Evolutionary conservation across 2,113 vertebrate species (phyloP).

Genomic region (Caranx ignobilis): DNA sequence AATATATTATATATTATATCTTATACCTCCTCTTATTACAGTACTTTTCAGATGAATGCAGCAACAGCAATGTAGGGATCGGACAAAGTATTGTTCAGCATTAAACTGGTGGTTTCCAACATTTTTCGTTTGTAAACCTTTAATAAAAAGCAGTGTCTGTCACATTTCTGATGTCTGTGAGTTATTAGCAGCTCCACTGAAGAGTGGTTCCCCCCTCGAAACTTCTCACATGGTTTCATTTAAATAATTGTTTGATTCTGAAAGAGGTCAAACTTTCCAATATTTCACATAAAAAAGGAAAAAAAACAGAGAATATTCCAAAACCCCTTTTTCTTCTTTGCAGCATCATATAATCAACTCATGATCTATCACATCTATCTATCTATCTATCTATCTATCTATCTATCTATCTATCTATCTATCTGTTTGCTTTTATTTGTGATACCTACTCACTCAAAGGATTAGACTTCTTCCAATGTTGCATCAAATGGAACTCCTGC

Average conservation of each 20-base stretch:
- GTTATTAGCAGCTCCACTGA: too few relatives aligned
- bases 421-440: too few relatives aligned
- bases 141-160: neutral
- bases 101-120: neutral
- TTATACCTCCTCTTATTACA: neutral
- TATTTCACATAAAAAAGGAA: neutral
- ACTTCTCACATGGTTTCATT: neutral
- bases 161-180: neutral
- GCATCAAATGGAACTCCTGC: neutral
- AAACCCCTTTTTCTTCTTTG: neutral
- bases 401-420: too few relatives aligned
- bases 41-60: neutral
- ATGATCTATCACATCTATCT: neutral
- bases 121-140: neutral
- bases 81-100: neutral
- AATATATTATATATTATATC: neutral
- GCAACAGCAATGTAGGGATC: neutral
- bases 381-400: too few relatives aligned
- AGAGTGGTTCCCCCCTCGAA: neutral
- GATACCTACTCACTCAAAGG: too few relatives aligned
- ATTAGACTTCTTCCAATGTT: neutral
- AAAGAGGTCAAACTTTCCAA: neutral
- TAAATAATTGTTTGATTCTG: neutral
- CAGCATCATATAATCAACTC: neutral
- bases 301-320: neutral